phyloP scores from a whole-genome alignment of 30 jellyfish, hydroid and myxozoan species.

The Calvadosia cruxmelitensis region DNA sequence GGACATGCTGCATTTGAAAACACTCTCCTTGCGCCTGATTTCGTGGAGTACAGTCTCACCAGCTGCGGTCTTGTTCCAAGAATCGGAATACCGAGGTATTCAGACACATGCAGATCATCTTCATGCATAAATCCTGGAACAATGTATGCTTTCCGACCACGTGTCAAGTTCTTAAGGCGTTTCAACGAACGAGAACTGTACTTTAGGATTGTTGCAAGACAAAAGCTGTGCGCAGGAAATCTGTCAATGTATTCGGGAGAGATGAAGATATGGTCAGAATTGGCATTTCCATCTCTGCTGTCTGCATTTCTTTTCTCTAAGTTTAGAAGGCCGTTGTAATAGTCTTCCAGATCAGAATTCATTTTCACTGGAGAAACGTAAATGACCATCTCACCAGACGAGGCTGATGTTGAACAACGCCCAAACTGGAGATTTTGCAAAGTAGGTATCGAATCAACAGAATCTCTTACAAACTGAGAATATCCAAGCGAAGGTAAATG shows the following conservation, averaged over 20 bases:
- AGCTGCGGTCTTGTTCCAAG: slow-evolving; percentile 84
- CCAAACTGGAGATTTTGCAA: slow-evolving; percentile 71
- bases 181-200: slow-evolving; percentile 52
- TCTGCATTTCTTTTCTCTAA: neutral
- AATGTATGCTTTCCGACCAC: slow-evolving; percentile 68
- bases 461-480: slow-evolving; percentile 42
- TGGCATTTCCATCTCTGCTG: slow-evolving; percentile 27
- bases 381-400: slow-evolving; percentile 10
- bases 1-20: slow-evolving; percentile 60
- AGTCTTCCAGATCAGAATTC: slow-evolving; percentile 43
- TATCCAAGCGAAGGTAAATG: slow-evolving; percentile 92
- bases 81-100: slow-evolving; percentile 58
- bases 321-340: slow-evolving; percentile 40
- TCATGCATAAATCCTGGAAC: slow-evolving; percentile 81
- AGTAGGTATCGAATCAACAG: slow-evolving; percentile 45
- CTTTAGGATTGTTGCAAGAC: slow-evolving; percentile 62
- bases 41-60: slow-evolving; percentile 59
- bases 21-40: slow-evolving; percentile 79
- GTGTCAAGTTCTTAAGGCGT: slow-evolving; percentile 13
- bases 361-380: slow-evolving; percentile 69
- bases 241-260: neutral
- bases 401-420: slow-evolving; percentile 6
- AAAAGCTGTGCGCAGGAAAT: slow-evolving; percentile 51
- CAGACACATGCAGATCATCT: slow-evolving; percentile 65
- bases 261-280: neutral